These are phyloP conservation scores for Sturmia bella DNA, from an alignment of 2,888 invertebrate genomes.

Conservation along the genomic window DNA sequence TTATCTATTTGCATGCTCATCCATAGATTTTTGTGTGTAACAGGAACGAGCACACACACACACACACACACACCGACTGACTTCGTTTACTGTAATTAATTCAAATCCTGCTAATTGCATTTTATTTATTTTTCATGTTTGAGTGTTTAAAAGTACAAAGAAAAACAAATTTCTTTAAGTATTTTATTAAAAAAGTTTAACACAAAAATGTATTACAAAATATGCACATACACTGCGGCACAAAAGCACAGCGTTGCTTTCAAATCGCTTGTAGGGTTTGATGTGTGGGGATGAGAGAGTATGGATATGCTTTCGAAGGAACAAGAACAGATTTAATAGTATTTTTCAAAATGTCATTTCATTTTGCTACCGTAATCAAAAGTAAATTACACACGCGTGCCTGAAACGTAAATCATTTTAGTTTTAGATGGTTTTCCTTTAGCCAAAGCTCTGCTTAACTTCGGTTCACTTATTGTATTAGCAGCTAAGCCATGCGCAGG, in stretches of 20 bases:
- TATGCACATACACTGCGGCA: neutral
- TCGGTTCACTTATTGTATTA: conserved; percentile 28
- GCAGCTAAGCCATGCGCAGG: conserved; percentile 66
- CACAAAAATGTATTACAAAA: conserved; percentile 51
- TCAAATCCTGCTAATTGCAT: conserved; percentile 82
- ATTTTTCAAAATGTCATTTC: conserved; percentile 68
- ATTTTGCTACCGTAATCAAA: conserved; percentile 69
- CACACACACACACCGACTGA: conserved; percentile 14
- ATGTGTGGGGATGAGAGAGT: neutral
- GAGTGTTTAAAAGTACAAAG: conserved; percentile 62
- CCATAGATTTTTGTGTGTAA: neutral
- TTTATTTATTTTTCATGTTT: conserved; percentile 78
- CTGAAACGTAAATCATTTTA: conserved; percentile 62
- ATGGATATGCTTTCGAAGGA: too few species aligned
- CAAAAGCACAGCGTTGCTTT: conserved; percentile 1
- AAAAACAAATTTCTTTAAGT: conserved; percentile 64
- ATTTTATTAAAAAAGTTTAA: conserved; percentile 58
- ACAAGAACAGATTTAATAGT: conserved; percentile 35
- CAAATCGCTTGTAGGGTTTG: neutral
- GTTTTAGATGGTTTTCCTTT: conserved; percentile 13
- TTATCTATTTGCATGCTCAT: conserved; percentile 25
- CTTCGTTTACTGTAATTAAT: conserved; percentile 76
- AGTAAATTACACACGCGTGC: conserved; percentile 69
- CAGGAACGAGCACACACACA: neutral
- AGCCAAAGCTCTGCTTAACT: conserved; percentile 22